These are phyloP conservation scores for Lasiurus borealis DNA, from an alignment of 2,113 vertebrate genomes.

Conservation along the genomic window DNA sequence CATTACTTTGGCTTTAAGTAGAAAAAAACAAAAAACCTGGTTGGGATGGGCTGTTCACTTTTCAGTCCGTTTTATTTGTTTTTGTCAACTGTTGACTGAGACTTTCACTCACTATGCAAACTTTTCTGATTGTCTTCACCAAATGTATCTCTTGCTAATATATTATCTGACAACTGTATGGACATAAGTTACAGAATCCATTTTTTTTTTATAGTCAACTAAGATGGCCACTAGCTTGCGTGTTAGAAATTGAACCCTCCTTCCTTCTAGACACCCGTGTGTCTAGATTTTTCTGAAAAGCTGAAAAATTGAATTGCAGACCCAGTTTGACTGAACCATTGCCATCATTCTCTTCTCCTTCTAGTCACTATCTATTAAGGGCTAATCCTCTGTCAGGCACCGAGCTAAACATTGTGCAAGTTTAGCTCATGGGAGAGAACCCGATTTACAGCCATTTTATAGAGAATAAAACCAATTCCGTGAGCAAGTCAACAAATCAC, in stretches of 20 bases:
- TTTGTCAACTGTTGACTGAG: not conserved
- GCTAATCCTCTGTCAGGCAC: not conserved
- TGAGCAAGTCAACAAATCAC: not conserved
- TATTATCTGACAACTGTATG: not conserved
- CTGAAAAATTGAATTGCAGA: not conserved
- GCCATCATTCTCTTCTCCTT: not conserved
- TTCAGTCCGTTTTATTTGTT: not conserved
- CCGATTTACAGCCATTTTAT: not conserved
- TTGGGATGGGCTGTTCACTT: not conserved
- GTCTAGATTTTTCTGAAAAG: not conserved
- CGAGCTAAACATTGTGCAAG: not conserved
- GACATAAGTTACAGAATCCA: not conserved
- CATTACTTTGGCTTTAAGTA: not conserved
- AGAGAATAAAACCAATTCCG: not conserved
- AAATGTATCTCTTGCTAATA: not conserved
- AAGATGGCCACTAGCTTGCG: not conserved
- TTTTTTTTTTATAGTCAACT: no score
- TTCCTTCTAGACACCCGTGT: not conserved
- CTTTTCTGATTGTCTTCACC: not conserved
- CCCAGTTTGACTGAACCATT: not conserved
- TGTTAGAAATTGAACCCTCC: not conserved
- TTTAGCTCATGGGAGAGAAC: not conserved
- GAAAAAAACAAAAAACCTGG: not conserved
- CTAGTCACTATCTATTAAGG: not conserved
- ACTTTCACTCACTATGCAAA: not conserved